Conservation (phyloP, 2,888 invertebrate genomes). For the Sepioteuthis lessoniana region DNA sequence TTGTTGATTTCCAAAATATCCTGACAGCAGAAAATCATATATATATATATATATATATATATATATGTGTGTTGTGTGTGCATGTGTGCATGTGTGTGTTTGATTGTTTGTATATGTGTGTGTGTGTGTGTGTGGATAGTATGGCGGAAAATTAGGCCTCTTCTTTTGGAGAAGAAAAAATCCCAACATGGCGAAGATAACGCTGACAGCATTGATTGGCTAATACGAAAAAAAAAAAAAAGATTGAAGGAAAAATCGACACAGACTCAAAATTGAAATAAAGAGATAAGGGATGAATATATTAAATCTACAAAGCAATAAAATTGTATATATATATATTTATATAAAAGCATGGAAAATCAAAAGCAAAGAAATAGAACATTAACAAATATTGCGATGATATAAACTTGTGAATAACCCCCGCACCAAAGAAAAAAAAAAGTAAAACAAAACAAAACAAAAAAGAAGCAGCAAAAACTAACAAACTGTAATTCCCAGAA, state of each 20-base stretch:
- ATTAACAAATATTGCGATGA: neutral
- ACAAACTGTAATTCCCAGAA: neutral
- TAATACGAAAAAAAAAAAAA: neutral
- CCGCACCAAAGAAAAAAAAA: too few species aligned
- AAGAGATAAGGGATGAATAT: neutral
- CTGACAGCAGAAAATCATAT: neutral
- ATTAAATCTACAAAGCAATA: neutral
- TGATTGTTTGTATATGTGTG: too few species aligned
- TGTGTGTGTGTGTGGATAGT: neutral
- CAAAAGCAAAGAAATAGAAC: neutral
- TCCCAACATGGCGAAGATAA: neutral
- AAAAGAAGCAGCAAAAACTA: too few species aligned
- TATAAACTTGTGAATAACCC: neutral
- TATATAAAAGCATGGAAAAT: neutral
- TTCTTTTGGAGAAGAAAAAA: neutral
- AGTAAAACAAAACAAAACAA: too few species aligned
- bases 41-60: neutral
- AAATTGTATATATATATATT: neutral
- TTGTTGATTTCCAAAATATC: too few species aligned
- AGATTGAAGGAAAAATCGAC: neutral
- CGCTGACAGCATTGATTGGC: neutral
- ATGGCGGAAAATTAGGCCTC: neutral
- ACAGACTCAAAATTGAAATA: neutral
- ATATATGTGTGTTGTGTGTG: neutral
- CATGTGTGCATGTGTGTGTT: neutral